Evolutionary conservation across 2,797 vertebrate genomes (phyloP), one percentile per base, ranked within the genome.

Genomic region (Myripristis murdjan): DNA sequence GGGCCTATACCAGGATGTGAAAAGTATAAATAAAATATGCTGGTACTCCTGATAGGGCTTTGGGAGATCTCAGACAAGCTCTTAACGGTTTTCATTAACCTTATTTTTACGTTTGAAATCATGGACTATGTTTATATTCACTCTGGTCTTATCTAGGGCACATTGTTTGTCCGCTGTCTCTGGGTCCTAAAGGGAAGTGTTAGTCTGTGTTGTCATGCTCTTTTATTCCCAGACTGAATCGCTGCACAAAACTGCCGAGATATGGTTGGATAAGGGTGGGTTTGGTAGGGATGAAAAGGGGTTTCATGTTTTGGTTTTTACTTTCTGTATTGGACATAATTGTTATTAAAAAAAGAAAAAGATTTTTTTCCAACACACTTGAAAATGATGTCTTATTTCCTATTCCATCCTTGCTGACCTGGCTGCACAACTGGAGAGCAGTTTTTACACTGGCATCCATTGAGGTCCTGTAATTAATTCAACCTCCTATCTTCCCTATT

Each of bases 251-350:
- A 91, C 90, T 93, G 91, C 91, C 87, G 78, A 83, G 82, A 70
- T 18, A 59, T 85, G 83, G 90, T 88, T 75, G 89, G 90, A 84
- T 84, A 75, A 90, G 86, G 89, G 87, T 87, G 89, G 90, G 86
- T 92, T 93, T 93, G 85, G 89, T 91, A 89, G 88, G 89, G 89
- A 85, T 57, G 53, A 84, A 82, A 76, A 85, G 79, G 89, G 89
- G 80, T 75, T 85, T 83, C 61, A 81, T 87, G n/a, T 89, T 46
- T 88, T 89, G 78, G 79, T 91, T 92, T 93, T 90, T 91, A 91
- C 91, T 89, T 94, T 87, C 85, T 92, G 91, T 94, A 92, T 91
- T 87, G 82, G 53, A 87, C 90, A 89, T 92, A 89, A 91, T 86
- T 93, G 60, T 95, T 92, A 92, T 89, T 93, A 91, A 91, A 88